Base-by-base conservation (phyloP, 1,140 invertebrate species). In the Tyrophagus putrescentiae region DNA sequence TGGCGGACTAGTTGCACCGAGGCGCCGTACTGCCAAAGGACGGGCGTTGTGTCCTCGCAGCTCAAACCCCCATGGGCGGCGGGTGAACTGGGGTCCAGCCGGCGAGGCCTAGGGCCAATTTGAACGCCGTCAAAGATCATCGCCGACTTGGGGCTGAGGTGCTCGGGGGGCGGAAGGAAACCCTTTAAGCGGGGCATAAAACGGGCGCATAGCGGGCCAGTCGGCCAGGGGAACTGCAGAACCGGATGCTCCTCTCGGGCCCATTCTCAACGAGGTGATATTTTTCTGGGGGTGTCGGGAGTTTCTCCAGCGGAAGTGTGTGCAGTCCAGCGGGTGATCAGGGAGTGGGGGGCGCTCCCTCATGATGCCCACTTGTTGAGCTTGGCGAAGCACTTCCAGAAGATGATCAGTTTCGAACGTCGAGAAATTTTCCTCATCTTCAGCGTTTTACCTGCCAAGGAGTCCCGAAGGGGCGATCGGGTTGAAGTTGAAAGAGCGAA, bases 311-410 rank as follows among this genome's bases (percentile, higher is more conserved):
- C n/a, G n/a, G n/a, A n/a, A n/a, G n/a, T n/a, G n/a, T n/a, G n/a
- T n/a, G n/a, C n/a, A n/a, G n/a, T n/a, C n/a, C 44, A 69, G 53
- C n/a, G 65, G 27, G 82, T 86, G 27, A 91, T 81, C 25, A 90
- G 78, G n/a, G 45, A 68, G 57, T 18, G 64, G n/a, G n/a, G n/a
- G n/a, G n/a, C n/a, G n/a, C n/a, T n/a, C n/a, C n/a, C n/a, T n/a
- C n/a, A n/a, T n/a, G n/a, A n/a, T n/a, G n/a, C n/a, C n/a, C n/a
- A n/a, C n/a, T n/a, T n/a, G n/a, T n/a, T n/a, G n/a, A n/a, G n/a
- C n/a, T n/a, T n/a, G n/a, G n/a, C n/a, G n/a, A n/a, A n/a, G n/a
- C n/a, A n/a, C n/a, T n/a, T n/a, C n/a, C n/a, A n/a, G n/a, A n/a
- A n/a, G n/a, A n/a, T n/a, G n/a, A n/a, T n/a, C n/a, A n/a, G n/a